phyloP scores from a whole-genome alignment of 2,797 vertebrate species.

The Oceanodroma leucorhoa region DNA sequence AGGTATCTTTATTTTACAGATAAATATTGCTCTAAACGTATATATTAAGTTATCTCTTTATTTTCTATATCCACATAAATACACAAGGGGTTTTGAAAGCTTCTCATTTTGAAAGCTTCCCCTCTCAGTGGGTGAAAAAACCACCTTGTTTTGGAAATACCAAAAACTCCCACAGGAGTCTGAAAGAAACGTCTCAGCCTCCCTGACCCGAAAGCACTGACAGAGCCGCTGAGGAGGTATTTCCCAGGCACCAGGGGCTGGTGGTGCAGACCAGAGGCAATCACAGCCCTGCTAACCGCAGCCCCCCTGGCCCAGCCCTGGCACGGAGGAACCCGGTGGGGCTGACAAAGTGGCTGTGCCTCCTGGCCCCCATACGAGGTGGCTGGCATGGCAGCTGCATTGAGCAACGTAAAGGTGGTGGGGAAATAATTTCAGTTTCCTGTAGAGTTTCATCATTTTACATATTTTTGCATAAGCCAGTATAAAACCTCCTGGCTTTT shows the following conservation, averaged over 20 bases:
- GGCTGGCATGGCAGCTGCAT: background rate
- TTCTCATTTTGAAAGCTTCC: background rate
- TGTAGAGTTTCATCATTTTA: background rate
- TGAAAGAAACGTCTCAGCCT: background rate
- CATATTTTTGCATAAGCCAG: slow-evolving; percentile 3
- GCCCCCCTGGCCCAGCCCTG: background rate
- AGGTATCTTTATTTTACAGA: background rate
- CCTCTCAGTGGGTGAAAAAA: background rate
- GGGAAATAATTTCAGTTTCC: background rate
- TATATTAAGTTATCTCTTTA: background rate
- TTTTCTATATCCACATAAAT: background rate
- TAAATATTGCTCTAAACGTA: background rate
- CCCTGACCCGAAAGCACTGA: fast-evolving
- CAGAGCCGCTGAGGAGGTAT: background rate
- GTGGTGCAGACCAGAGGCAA: background rate
- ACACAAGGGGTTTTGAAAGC: background rate
- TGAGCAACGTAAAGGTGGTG: background rate
- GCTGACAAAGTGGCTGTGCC: background rate
- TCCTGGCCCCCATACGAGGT: fast-evolving
- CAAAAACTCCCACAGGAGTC: background rate
- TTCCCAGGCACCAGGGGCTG: background rate
- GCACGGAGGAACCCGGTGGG: fast-evolving
- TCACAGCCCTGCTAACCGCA: background rate
- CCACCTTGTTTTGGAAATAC: background rate
- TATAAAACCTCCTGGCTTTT: slow-evolving; percentile 5